A percentile compares a stretch with the other conserved stretches of the same genome.
These are phyloP conservation scores for Apodemus speciosus DNA, from an alignment of 2,113 vertebrate genomes.

Conservation along the genomic window DNA sequence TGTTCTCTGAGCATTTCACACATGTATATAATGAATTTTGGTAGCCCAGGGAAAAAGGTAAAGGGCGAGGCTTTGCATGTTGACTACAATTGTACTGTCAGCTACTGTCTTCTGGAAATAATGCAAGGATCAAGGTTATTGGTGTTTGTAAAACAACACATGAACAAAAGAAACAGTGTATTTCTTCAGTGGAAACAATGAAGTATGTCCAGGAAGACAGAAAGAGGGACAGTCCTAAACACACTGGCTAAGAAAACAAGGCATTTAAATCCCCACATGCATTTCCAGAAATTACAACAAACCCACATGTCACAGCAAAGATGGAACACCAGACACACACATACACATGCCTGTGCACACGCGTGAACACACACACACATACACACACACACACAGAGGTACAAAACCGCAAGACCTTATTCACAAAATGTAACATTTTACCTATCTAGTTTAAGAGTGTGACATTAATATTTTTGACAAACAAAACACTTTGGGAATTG, in stretches of 20 bases:
- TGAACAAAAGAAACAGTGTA: background rate
- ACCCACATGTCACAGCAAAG: background rate
- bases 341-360: too few relatives aligned
- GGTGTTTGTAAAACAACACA: background rate
- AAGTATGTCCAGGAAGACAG: background rate
- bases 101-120: background rate
- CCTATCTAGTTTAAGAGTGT: too few relatives aligned
- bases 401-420: background rate
- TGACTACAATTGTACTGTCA: too few relatives aligned
- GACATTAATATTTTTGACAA: background rate
- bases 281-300: background rate
- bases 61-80: rapidly evolving
- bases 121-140: background rate
- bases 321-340: background rate
- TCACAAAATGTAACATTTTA: background rate
- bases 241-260: background rate
- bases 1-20: background rate
- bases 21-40: background rate
- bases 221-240: background rate
- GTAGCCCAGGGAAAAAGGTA: background rate
- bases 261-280: background rate
- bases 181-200: background rate
- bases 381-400: background rate
- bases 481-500: background rate
- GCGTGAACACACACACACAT: background rate